Conservation (phyloP, 1,140 invertebrate species). For the Muscidifurax raptorellus region DNA sequence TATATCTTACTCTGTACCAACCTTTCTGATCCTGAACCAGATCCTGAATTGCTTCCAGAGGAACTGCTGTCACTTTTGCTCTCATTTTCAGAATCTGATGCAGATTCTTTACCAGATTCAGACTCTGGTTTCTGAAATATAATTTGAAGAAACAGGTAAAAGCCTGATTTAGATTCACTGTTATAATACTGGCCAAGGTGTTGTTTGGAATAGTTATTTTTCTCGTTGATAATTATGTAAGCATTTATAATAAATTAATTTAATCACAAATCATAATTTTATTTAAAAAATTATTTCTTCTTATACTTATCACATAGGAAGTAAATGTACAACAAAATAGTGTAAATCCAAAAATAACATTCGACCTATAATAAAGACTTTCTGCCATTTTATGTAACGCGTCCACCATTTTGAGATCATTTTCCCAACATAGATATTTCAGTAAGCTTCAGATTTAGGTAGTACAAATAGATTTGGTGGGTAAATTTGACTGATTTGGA, state of each 20-base stretch:
- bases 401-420: constrained; percentile 60
- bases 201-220: constrained; percentile 64
- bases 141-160: constrained; percentile 53
- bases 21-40: constrained; percentile 79
- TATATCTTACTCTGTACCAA: constrained; percentile 63
- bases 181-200: constrained; percentile 46
- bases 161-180: constrained; percentile 2
- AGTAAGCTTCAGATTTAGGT: neutral
- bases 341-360: neutral
- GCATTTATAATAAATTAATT: neutral
- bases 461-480: neutral
- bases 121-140: constrained; percentile 78
- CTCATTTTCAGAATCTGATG: constrained; percentile 80
- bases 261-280: neutral
- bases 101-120: constrained; percentile 81
- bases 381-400: constrained; percentile 60
- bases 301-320: no score
- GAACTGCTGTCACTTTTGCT: constrained; percentile 80
- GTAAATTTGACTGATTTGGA: no score
- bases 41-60: constrained; percentile 76
- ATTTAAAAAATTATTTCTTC: neutral
- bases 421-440: constrained; percentile 8
- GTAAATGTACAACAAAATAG: neutral
- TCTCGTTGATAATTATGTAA: constrained; percentile 5
- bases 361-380: neutral